A percentile compares a stretch with the other conserved stretches of the same genome.
Conservation (phyloP, 2,113 vertebrate species). For the Australoheros scitulus region DNA sequence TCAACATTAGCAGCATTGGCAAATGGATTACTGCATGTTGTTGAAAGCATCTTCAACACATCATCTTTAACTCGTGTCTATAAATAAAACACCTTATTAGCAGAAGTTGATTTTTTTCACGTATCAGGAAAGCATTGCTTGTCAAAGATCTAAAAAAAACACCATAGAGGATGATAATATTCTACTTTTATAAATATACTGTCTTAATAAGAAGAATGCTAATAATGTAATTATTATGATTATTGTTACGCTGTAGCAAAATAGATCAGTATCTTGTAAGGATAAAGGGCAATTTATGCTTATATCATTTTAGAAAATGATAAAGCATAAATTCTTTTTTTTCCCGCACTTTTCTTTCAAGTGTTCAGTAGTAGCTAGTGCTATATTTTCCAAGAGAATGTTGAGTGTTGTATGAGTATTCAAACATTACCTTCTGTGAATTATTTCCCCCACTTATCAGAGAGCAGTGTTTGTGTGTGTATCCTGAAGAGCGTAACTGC, state of each 20-base stretch:
- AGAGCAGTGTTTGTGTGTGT: constrained; percentile 31
- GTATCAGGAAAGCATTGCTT: neutral
- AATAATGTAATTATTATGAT: neutral
- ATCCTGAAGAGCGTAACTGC: constrained; percentile 50
- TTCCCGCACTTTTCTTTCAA: neutral
- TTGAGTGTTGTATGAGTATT: constrained; percentile 47
- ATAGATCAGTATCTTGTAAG: neutral
- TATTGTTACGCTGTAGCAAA: neutral
- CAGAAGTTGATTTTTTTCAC: neutral
- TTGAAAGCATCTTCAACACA: neutral
- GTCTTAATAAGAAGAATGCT: neutral
- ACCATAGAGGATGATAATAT: neutral
- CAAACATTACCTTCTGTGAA: constrained; percentile 58
- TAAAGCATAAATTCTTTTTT: neutral
- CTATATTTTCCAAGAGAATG: neutral
- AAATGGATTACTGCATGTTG: neutral
- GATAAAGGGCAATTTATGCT: neutral
- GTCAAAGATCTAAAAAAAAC: neutral
- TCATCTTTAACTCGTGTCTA: neutral
- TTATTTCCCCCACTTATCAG: constrained; percentile 43
- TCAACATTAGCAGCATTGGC: neutral
- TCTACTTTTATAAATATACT: neutral
- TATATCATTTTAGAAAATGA: neutral
- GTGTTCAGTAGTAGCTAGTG: constrained; percentile 16
- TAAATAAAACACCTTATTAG: neutral